These are phyloP conservation scores for Drosophila seguyi DNA, from an alignment of 1,140 invertebrate genomes.

Conservation along the genomic window DNA sequence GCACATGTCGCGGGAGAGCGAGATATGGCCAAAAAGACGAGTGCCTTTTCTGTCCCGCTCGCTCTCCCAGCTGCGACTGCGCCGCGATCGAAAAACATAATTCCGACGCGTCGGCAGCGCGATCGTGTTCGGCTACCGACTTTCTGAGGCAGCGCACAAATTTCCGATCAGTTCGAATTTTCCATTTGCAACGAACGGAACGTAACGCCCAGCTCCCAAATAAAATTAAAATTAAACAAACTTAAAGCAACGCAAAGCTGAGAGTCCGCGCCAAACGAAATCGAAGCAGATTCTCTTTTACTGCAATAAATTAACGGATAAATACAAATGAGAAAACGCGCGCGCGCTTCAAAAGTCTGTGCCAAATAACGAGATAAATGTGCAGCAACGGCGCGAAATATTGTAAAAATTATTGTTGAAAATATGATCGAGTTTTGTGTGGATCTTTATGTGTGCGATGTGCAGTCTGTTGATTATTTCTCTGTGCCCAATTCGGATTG, in stretches of 20 bases:
- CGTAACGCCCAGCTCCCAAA: slow-evolving; percentile 64
- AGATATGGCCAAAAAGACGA: slow-evolving; percentile 22
- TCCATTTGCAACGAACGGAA: slow-evolving; percentile 82
- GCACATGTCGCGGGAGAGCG: slow-evolving; percentile 63
- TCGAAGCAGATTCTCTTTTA: slow-evolving; percentile 48
- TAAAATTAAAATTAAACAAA: slow-evolving; percentile 18
- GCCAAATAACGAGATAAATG: slow-evolving; percentile 42
- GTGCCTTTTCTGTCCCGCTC: neutral
- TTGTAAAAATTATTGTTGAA: slow-evolving; percentile 39
- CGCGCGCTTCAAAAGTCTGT: slow-evolving; percentile 56
- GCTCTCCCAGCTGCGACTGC: slow-evolving; percentile 35
- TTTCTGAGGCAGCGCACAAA: slow-evolving; percentile 72
- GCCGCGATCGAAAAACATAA: slow-evolving; percentile 50
- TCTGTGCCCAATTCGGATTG: slow-evolving; percentile 30
- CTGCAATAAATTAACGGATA: slow-evolving; percentile 28
- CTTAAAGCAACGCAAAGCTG: slow-evolving; percentile 5
- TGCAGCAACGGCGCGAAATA: slow-evolving; percentile 37
- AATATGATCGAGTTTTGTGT: slow-evolving; percentile 31
- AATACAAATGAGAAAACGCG: slow-evolving; percentile 30
- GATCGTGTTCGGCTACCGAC: slow-evolving; percentile 47
- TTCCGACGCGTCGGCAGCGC: slow-evolving; percentile 37
- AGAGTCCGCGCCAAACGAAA: slow-evolving; percentile 59
- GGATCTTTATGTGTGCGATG: slow-evolving; percentile 5
- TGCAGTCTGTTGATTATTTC: slow-evolving; percentile 33
- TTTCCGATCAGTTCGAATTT: slow-evolving; percentile 85